Base-by-base conservation (phyloP, 2,797 vertebrate genomes). In the Synanceia verrucosa region DNA sequence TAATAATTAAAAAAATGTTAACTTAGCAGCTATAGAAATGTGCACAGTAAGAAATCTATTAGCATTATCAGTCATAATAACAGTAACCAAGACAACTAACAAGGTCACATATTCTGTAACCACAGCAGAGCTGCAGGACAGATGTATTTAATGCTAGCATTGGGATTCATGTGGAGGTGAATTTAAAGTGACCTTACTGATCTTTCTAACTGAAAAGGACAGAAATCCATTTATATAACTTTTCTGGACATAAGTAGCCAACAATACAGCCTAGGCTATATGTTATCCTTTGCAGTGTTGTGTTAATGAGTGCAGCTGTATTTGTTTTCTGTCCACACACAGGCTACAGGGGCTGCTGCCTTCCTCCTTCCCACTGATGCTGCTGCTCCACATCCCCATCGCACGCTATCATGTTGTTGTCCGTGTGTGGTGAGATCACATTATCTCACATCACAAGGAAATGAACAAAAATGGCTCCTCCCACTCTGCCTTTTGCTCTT, bases 371-470 rank as follows among this genome's bases (percentile, higher is more conserved):
- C 16, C 47, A 56, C 9, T 24, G 50, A 48, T 66, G 61, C 43
- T 19, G 62, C 11, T 24, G 46, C 52, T 46, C 63, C 83, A 59
- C 70, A 59, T 60, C 59, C 50, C 47, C n/a, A n/a, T n/a, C 6
- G 29, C 65, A 82, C 81, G 63, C 70, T 64, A 79, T 65, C 57
- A 41, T 81, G 82, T 63, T 85, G 74, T 76, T 76, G 86, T 75
- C 52, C 41, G 76, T 74, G 75, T 83, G 80, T 64, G 81, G 64
- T 29, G 68, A 76, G 66, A 70, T 88, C 86, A 73, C 84, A 90
- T 91, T 89, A 90, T 90, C 88, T 84, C 89, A 83, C 87, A 88
- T 90, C 87, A 89, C 77, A 76, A 78, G 59, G 80, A 88, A 83
- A 87, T 75, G 71, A 76, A 86, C 61, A 84, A 61, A 85, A 83